Evolutionary conservation across 2,797 vertebrate species (phyloP), one percentile per base, ranked within the genome.

Genomic region (Jordanella pulchra): DNA sequence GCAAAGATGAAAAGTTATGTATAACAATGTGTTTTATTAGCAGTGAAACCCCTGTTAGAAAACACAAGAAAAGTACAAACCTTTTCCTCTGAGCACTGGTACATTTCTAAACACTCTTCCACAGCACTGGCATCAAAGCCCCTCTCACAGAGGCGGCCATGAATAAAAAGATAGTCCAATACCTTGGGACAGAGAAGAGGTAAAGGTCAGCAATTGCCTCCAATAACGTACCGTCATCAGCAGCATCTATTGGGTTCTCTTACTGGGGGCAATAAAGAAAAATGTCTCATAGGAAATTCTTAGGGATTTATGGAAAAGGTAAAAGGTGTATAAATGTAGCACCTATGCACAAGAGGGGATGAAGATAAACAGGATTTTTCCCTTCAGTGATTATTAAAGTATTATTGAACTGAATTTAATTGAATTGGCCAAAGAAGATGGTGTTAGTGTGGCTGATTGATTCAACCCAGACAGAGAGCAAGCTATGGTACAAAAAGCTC

Each of bases 101-200:
- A 95, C 95, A 98, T 97, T 91, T 99, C 97, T 90, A 99, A 93
- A 92, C 96, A 97, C 89, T 98, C 97, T 89, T 99, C 97, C 87
- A 99, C 97, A 17, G 97, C 95, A 70, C 94, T 91, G 48, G 96
- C 94, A 82, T 99, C 97, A 32, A 98, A 99, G 71, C 98, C 98
- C 72, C 96, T 96, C 86, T 99, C 98, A 86, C 97, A 99, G 80
- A 99, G 95, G 83, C 97, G 97, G 72, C 94, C 94, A 1, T 96
- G 96, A 85, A 94, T 93, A 92, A 97, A 98, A 80, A 99, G 92
- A 89, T 99, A 99, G 86, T 99, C 98, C 86, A 99, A 93, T 74
- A 99, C 96, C 98, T 99, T 89, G 3, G 35, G 60, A 77, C 69
- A 81, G 77, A 82, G 28, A 83, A 66, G 28, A 80, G 71, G 9